phyloP scores from a whole-genome alignment of 2,797 vertebrate genomes.

The Tolypeutes matacus region DNA sequence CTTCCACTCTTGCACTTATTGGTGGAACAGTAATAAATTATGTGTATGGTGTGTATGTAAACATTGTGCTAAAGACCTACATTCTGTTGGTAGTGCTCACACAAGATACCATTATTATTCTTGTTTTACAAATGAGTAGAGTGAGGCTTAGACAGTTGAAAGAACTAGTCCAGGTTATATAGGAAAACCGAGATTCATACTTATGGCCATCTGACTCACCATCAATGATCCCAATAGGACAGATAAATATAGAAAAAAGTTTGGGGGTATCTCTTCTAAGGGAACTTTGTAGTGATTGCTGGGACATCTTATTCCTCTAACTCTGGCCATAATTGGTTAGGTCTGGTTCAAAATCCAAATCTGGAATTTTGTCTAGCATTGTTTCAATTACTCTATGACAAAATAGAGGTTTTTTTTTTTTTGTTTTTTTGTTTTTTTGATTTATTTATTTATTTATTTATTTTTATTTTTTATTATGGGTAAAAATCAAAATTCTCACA shows the following conservation, averaged over 20 bases:
- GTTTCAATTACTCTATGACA: slow-evolving; percentile 12
- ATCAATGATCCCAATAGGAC: neutral
- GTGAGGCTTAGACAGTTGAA: neutral
- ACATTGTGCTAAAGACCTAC: neutral
- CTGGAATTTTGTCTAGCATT: neutral
- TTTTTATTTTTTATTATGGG: too few relatives aligned
- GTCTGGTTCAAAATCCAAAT: slow-evolving; percentile 38
- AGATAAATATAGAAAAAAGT: neutral
- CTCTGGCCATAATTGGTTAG: neutral
- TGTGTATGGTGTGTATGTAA: neutral
- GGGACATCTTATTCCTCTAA: neutral
- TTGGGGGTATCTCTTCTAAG: neutral
- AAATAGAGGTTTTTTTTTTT: too few relatives aligned
- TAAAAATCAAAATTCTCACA: too few relatives aligned
- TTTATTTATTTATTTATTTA: too few relatives aligned
- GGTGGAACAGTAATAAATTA: neutral
- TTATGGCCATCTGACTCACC: neutral
- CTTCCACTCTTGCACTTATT: neutral
- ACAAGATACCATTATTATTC: neutral
- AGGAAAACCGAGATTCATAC: neutral
- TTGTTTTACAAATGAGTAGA: slow-evolving; percentile 6
- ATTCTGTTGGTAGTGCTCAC: neutral
- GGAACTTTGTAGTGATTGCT: neutral
- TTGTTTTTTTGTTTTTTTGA: too few relatives aligned
- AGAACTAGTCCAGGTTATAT: neutral